These are phyloP conservation scores for Noturus placidus DNA, from an alignment of 2,113 vertebrate genomes.

Conservation along the genomic window DNA sequence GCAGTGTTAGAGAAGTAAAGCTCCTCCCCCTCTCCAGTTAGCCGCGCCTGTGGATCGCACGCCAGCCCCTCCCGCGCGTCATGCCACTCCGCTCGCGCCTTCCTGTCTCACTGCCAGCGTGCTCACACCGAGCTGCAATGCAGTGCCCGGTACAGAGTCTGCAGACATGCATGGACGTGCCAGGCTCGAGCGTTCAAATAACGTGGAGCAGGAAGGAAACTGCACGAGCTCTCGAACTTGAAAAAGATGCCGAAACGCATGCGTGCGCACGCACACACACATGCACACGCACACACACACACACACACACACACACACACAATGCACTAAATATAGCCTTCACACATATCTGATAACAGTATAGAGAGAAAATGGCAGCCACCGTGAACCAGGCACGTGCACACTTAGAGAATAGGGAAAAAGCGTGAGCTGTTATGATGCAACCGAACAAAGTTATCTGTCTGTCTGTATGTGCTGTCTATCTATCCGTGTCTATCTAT, in stretches of 20 bases:
- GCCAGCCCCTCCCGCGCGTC: neutral
- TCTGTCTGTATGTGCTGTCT: no score
- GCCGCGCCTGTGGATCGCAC: neutral
- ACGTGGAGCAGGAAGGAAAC: conserved; percentile 65
- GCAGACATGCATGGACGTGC: conserved; percentile 76
- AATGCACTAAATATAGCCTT: conserved; percentile 67
- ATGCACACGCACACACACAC: conserved; percentile 37
- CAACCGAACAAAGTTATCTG: neutral
- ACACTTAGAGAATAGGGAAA: neutral
- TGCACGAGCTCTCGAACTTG: neutral
- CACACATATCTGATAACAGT: conserved; percentile 63
- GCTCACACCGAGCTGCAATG: conserved; percentile 79
- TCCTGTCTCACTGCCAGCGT: conserved; percentile 66
- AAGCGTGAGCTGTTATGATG: neutral
- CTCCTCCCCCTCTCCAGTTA: neutral
- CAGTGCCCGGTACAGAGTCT: conserved; percentile 74
- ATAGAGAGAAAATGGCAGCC: conserved; percentile 41
- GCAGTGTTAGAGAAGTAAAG: neutral
- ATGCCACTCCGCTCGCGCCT: conserved; percentile 47
- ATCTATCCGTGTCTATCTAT: neutral
- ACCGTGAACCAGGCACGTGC: neutral
- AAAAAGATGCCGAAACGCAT: conserved; percentile 36
- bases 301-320: neutral
- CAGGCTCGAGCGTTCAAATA: conserved; percentile 63
- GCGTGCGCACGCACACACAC: conserved; percentile 16